Conservation (phyloP, 2,888 invertebrate genomes). For the Punctoribates punctum region DNA sequence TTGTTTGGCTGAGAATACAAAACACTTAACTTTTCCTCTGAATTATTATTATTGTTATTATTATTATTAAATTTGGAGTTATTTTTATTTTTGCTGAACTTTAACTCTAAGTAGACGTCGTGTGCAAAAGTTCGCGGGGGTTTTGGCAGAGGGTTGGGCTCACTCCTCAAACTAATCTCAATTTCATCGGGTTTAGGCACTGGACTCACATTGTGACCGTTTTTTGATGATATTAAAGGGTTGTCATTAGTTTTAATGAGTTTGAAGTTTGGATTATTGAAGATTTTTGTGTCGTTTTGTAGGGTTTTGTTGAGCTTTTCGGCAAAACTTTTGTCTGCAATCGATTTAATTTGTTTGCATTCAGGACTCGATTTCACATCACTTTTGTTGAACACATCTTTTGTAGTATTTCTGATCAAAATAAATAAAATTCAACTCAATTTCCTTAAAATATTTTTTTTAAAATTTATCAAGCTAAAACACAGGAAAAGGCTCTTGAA, state of each 20-base stretch:
- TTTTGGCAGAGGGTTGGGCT: not conserved
- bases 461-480: not conserved
- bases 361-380: too few relatives aligned
- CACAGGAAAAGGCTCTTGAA: too few relatives aligned
- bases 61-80: not conserved
- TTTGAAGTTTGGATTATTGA: too few relatives aligned
- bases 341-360: not conserved
- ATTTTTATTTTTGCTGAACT: not conserved
- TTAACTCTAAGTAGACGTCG: not conserved
- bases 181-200: too few relatives aligned
- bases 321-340: not conserved
- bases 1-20: slow-evolving; percentile 20
- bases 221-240: not conserved
- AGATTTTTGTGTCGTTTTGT: not conserved
- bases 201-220: too few relatives aligned
- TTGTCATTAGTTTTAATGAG: not conserved
- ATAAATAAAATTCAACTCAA: not conserved
- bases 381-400: not conserved
- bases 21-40: not conserved
- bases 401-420: not conserved
- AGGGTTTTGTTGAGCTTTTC: not conserved
- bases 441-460: not conserved
- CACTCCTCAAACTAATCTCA: not conserved
- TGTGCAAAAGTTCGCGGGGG: slow-evolving; percentile 17
- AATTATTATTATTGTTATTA: not conserved